phyloP scores from a whole-genome alignment of 2,113 vertebrate species.

The Mustela nigripes region DNA sequence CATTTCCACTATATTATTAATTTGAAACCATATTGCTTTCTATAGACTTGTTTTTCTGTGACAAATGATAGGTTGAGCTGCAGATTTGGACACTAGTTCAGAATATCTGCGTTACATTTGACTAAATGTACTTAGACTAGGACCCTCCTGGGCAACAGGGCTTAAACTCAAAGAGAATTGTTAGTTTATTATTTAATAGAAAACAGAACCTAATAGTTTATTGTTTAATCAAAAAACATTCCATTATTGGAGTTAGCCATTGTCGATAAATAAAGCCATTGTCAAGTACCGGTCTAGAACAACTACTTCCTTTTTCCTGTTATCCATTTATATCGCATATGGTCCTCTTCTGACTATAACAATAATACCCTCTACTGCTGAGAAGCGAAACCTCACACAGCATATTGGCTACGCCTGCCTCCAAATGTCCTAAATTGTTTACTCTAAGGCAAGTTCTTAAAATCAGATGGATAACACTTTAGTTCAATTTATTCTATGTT shows the following conservation, averaged over 20 bases:
- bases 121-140: not conserved
- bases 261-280: not conserved
- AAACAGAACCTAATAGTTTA: not conserved
- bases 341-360: not conserved
- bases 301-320: not conserved
- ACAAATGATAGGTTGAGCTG: not conserved
- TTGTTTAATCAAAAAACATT: slow-evolving; percentile 26
- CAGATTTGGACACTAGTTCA: slow-evolving; percentile 17
- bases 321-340: not conserved
- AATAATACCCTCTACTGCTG: not conserved
- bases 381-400: not conserved
- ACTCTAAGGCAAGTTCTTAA: not conserved
- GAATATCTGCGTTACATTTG: slow-evolving; percentile 14
- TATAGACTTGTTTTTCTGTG: not conserved
- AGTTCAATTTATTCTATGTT: not conserved
- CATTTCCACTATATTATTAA: not conserved
- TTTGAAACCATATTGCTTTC: slow-evolving; percentile 16
- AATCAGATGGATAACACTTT: not conserved
- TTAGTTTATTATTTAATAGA: slow-evolving; percentile 16
- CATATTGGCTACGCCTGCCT: not conserved
- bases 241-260: not conserved
- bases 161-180: not conserved
- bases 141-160: not conserved
- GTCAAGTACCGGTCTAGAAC: not conserved
- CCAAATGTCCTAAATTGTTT: not conserved